Evolutionary conservation across 92 coral and sea anemone species (phyloP), one percentile per base, ranked within the genome.

Genomic region (Meandrina meandrites): DNA sequence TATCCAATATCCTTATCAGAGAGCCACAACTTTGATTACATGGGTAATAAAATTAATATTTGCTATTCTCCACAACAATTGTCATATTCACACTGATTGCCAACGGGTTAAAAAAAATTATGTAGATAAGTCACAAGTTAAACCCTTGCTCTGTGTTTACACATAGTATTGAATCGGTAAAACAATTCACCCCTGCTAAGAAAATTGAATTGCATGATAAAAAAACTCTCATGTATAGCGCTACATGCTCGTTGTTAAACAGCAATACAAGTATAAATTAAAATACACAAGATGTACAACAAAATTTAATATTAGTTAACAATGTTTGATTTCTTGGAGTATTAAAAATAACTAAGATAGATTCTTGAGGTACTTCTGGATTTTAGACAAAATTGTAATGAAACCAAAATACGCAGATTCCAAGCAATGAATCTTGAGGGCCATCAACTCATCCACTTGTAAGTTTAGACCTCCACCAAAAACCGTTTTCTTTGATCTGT

Each of bases 1-100:
- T 18, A 68, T 18, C 64, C 34, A 68, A 18, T 45, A 47, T 19
- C 78, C 48, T 30, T 24, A 68, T 47, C 76, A 79, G 68, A 5
- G 15, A 78, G 24, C 30, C 67, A 28, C 67, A 40, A 62, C 48
- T 45, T 45, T 40, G n/a, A 79, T 79, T 57, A 16, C n/a, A 4
- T 18, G 7, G n/a, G 24, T 45, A 42, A 81, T 62, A 81, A 81
- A 66, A 81, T 60, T 64, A 80, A 64, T 42, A 81, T 10, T 54
- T 47, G 31, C 27, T 17, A 27, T 66, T 81, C 58, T 18, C 30
- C 48, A 53, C 62, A 82, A 69, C 19, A 82, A 67, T 47, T 30
- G 18, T 14, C 19, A 68, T 16, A 28, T 82, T 68, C 48, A 47
- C 37, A 30, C 12, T 81, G 78, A 47, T 48, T 68, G 30, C n/a